Base-by-base conservation (phyloP, 2,113 vertebrate genomes). In the Zosterops borbonicus region DNA sequence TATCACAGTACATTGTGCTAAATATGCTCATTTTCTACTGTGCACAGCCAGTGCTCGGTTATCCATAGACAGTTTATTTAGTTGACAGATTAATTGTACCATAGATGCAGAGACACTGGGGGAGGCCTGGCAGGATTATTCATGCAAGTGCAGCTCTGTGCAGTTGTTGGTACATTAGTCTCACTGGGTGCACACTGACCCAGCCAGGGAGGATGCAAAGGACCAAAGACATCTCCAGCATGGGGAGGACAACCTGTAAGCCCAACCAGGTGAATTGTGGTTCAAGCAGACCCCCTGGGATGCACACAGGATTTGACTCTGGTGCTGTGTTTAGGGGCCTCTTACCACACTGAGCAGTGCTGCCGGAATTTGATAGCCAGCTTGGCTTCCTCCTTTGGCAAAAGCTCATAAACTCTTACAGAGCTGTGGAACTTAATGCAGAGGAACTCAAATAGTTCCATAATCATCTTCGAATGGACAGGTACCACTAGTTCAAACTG, bases 71-170 rank as follows among this genome's bases (percentile, higher is more conserved):
- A 67, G 67, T 90, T 90, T 79, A 69, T 90, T 87, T 92, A 82
- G 71, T 0, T 95, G 71, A 77, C 92, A 93, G 83, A 92, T 92
- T 70, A 81, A 93, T 58, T 39, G 55, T 55, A 31, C 79, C 21
- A 41, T 44, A 67, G 86, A 83, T 81, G 76, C 79, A 63, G 80
- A 85, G 71, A 15, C 2, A 0, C 71, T 59, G 59, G 50, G 68
- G 79, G 79, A 93, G 63, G 50, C 75, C 71, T 94, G 76, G 79
- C 83, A 90, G 67, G 71, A 70, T 95, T 92, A 86, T 67, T 88
- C 46, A 85, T 65, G 74, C 79, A 76, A 90, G 37, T 7, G 2
- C 27, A 49, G 53, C 19, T 87, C 74, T 46, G 37, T 64, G 67
- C 31, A 58, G 76, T 12, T 79, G 37, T 60, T 65, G 71, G 53